Conservation (phyloP, 2,113 vertebrate genomes). For the Campylomormyrus numenius region DNA sequence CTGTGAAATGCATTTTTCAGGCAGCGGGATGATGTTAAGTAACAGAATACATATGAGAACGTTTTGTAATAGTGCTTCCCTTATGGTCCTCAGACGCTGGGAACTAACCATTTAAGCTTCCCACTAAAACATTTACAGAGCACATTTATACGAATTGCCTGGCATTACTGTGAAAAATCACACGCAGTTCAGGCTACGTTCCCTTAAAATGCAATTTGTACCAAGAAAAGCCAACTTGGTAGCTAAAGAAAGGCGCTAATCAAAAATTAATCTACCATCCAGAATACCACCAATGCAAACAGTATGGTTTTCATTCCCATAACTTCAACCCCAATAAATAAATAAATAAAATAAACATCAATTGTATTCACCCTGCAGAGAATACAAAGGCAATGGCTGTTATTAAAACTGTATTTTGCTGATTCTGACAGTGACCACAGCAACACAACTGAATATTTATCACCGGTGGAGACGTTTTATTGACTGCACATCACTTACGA, state of each 20-base stretch:
- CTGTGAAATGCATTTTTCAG: not conserved
- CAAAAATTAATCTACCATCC: not conserved
- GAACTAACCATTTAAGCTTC: not conserved
- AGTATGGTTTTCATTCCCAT: not conserved
- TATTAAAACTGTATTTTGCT: not conserved
- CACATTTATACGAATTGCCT: not conserved
- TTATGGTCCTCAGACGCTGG: not conserved
- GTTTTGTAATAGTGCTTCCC: not conserved
- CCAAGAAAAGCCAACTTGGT: not conserved
- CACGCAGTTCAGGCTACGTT: not conserved
- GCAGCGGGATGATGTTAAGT: not conserved
- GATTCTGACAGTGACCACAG: not conserved
- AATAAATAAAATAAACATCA: not conserved
- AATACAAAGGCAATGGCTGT: not conserved
- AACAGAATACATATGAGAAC: not conserved
- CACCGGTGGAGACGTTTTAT: not conserved
- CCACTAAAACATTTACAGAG: not conserved
- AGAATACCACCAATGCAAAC: not conserved
- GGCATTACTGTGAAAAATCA: not conserved
- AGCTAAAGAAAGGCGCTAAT: not conserved
- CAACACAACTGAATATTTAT: constrained; percentile 2
- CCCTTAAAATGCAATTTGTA: not conserved
- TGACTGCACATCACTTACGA: not conserved
- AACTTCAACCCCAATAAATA: not conserved
- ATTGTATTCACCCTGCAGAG: not conserved